These are phyloP conservation scores for Dicyrtomina minuta DNA, from an alignment of 2,888 invertebrate species.

Conservation along the genomic window DNA sequence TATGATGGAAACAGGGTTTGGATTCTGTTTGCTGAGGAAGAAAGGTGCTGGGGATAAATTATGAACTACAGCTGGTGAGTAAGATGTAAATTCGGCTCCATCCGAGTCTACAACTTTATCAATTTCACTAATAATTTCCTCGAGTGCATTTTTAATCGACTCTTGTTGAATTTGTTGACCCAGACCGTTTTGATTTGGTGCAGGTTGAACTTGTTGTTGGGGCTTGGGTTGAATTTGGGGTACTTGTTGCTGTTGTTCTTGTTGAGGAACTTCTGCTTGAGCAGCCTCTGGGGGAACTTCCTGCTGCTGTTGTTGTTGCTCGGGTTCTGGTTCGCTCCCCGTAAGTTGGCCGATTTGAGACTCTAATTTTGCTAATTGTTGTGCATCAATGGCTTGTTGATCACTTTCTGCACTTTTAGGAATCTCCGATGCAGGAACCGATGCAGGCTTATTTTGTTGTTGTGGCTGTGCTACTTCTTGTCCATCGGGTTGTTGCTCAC, in stretches of 20 bases:
- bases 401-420: background rate
- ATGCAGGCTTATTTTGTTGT: background rate
- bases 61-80: slow-evolving; percentile 16
- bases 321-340: background rate
- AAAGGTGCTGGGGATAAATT: background rate
- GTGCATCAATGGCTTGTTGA: background rate
- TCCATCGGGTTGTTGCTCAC: background rate
- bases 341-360: background rate
- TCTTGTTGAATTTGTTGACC: slow-evolving; percentile 59
- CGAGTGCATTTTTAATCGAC: slow-evolving; percentile 62
- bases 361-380: background rate
- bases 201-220: background rate
- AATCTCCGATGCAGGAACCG: too few relatives aligned
- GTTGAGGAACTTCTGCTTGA: background rate
- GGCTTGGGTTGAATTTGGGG: too few relatives aligned
- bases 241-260: slow-evolving; percentile 4
- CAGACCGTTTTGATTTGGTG: background rate
- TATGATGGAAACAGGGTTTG: background rate
- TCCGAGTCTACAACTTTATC: slow-evolving; percentile 61
- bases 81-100: slow-evolving; percentile 9
- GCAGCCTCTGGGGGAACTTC: too few relatives aligned
- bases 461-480: background rate
- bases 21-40: background rate
- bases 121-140: slow-evolving; percentile 65
- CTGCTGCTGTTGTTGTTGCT: too few relatives aligned